Percentiles rank a stretch among this genome's conserved stretches.
These are phyloP conservation scores for Diglossa cyanea DNA, from an alignment of 2,797 vertebrate species.

Conservation along the genomic window DNA sequence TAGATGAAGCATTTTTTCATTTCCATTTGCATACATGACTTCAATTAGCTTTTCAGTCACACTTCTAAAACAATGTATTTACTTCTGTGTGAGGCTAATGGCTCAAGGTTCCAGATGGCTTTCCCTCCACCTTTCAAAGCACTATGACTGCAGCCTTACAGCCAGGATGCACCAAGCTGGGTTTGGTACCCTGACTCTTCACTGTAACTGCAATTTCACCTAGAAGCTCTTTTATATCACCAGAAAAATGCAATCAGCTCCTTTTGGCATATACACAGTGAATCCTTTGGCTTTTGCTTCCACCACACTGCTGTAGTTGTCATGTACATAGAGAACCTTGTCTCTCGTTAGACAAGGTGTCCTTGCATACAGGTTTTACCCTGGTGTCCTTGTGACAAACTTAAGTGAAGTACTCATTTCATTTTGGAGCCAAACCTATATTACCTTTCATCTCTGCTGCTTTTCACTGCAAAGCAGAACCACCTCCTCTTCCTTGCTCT, in stretches of 20 bases:
- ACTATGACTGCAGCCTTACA: background rate
- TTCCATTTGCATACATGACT: background rate
- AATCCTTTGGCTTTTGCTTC: background rate
- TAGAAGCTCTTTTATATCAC: background rate
- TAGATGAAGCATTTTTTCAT: background rate
- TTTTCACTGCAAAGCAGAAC: constrained; percentile 1
- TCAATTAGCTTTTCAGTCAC: background rate
- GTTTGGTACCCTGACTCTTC: background rate
- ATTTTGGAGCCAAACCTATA: background rate
- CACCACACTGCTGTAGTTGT: background rate
- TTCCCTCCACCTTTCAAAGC: background rate
- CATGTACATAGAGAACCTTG: background rate
- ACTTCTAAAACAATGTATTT: background rate
- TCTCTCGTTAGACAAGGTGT: background rate
- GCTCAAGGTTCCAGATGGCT: background rate
- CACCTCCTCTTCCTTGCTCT: constrained; percentile 20
- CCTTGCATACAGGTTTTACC: background rate
- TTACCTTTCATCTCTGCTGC: background rate
- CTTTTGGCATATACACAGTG: background rate
- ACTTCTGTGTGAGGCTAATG: background rate
- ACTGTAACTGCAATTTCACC: background rate
- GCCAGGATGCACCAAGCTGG: background rate
- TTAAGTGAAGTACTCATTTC: background rate
- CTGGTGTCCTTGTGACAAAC: background rate
- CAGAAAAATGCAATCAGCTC: background rate